Percentiles rank a stretch among this genome's conserved stretches.
These are phyloP conservation scores for Megamerina dolium DNA, from an alignment of 2,888 invertebrate species.

Conservation along the genomic window DNA sequence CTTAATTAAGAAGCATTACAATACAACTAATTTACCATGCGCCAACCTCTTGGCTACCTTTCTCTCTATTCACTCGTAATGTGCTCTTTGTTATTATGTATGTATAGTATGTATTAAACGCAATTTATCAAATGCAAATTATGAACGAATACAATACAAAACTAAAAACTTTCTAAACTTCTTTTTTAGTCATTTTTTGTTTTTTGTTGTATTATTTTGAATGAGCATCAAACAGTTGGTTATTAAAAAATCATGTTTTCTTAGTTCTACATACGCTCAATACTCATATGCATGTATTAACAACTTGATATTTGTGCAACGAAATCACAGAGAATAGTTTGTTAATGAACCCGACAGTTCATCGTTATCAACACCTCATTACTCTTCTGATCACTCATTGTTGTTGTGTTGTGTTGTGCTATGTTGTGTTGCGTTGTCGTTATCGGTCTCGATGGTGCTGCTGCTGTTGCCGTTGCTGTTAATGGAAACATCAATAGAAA, in stretches of 20 bases:
- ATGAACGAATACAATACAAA: slow-evolving; percentile 7
- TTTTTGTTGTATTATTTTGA: no score
- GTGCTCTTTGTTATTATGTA: no score
- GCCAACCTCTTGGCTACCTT: slow-evolving; percentile 20
- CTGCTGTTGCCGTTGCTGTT: slow-evolving; percentile 22
- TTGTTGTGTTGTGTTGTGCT: no score
- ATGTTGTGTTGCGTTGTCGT: no score
- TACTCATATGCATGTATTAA: background rate
- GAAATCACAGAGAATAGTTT: slow-evolving; percentile 16
- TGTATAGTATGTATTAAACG: slow-evolving; percentile 26
- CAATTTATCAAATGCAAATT: slow-evolving; percentile 43
- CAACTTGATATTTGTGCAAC: no score
- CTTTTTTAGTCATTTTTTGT: slow-evolving; percentile 8
- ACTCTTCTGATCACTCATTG: slow-evolving; percentile 39
- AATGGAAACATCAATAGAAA: slow-evolving; percentile 39
- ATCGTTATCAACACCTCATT: slow-evolving; percentile 45
- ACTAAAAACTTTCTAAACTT: slow-evolving; percentile 17
- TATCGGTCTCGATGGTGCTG: no score
- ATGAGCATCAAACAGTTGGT: slow-evolving; percentile 5
- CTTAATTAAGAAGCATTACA: slow-evolving; percentile 38
- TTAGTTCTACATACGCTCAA: background rate
- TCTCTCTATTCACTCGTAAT: slow-evolving; percentile 13
- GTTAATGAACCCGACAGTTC: slow-evolving; percentile 22
- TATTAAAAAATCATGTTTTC: slow-evolving; percentile 8
- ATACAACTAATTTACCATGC: slow-evolving; percentile 34